Conservation (phyloP, 2,797 vertebrate species). For the Etheostoma perlongum region DNA sequence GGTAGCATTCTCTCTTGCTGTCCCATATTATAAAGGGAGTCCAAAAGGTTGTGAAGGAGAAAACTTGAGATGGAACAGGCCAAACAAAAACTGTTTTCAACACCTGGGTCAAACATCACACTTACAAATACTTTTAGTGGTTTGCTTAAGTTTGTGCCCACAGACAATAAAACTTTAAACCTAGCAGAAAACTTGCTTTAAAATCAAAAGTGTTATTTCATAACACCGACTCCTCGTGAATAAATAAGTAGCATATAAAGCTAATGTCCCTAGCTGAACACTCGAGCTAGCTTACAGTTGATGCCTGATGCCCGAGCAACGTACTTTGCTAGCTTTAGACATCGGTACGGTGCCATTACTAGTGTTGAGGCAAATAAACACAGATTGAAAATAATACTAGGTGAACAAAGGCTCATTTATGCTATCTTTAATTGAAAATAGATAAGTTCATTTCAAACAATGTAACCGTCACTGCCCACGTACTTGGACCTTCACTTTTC, state of each 20-base stretch:
- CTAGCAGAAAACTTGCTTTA: not conserved
- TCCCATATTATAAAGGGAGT: slow-evolving; percentile 60
- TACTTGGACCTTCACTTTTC: too few species aligned
- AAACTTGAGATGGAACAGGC: slow-evolving; percentile 44
- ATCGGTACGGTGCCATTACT: not conserved
- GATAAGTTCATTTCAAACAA: too few species aligned
- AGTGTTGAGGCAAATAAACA: not conserved
- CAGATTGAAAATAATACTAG: not conserved
- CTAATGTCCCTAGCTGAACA: not conserved
- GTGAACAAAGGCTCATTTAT: not conserved
- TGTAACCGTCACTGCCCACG: too few species aligned
- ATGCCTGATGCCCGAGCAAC: not conserved
- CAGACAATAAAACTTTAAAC: not conserved
- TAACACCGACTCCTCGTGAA: too few species aligned
- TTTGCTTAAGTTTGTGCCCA: slow-evolving; percentile 29
- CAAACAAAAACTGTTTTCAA: slow-evolving; percentile 31
- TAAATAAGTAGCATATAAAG: not conserved
- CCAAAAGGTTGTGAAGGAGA: slow-evolving; percentile 43
- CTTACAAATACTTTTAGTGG: slow-evolving; percentile 21
- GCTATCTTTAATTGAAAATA: too few species aligned
- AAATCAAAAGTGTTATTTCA: not conserved
- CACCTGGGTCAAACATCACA: slow-evolving; percentile 46
- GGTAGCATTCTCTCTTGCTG: slow-evolving; percentile 61
- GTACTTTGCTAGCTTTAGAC: not conserved
- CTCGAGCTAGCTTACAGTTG: not conserved